Conservation (phyloP, 37 sponge, comb jelly and placozoan genomes). For the Agelas oroides region DNA sequence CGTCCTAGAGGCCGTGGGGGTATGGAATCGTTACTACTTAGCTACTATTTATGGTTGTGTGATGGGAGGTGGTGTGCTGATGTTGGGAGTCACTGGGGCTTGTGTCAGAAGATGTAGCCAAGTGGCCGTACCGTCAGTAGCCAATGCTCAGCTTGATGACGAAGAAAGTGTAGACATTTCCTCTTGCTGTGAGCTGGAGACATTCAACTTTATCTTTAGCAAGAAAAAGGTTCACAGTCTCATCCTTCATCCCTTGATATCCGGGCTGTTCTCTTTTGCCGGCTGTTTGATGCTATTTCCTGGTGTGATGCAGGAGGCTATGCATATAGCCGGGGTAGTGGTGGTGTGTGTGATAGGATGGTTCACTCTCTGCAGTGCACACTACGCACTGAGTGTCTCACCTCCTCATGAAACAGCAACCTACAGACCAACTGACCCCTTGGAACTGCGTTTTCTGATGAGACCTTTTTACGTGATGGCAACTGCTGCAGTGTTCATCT, state of each 20-base stretch:
- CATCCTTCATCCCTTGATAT: constrained; percentile 35
- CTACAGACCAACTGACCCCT: constrained; percentile 48
- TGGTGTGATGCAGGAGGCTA: constrained; percentile 2
- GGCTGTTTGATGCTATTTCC: constrained; percentile 30
- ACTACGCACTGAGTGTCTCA: constrained; percentile 53
- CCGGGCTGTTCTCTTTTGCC: constrained; percentile 50
- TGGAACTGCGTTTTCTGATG: constrained; percentile 32
- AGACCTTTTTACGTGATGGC: constrained; percentile 59
- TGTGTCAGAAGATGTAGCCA: not conserved
- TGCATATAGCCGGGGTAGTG: constrained; percentile 46
- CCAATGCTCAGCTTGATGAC: constrained; percentile 11
- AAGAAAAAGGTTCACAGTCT: constrained; percentile 1
- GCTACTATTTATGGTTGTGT: constrained; percentile 48
- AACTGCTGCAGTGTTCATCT: constrained; percentile 13
- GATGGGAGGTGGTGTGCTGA: constrained; percentile 1
- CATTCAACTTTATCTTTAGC: constrained; percentile 55
- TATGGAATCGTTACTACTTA: constrained; percentile 45
- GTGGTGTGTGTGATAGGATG: constrained; percentile 52
- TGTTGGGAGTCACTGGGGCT: not conserved
- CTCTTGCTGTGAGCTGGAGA: constrained; percentile 29
- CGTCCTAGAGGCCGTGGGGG: constrained; percentile 27
- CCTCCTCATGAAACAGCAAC: constrained; percentile 51
- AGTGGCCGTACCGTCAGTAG: not conserved
- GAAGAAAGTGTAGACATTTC: constrained; percentile 51
- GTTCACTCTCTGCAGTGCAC: constrained; percentile 45